Conservation (phyloP, 2,113 vertebrate genomes). For the Beaufortia kweichowensis region DNA sequence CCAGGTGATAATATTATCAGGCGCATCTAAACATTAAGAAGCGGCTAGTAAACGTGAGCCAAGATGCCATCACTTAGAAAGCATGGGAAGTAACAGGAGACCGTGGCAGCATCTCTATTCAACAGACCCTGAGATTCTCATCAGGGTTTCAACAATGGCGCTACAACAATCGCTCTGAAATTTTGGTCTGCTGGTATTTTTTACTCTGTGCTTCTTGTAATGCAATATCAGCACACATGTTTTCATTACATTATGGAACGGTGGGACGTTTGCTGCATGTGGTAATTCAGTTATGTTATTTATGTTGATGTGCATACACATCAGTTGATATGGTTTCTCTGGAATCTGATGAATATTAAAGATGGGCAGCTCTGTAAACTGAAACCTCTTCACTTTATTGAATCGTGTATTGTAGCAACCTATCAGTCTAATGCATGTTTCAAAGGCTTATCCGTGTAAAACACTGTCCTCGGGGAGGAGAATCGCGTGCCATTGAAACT, state of each 20-base stretch:
- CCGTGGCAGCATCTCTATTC: constrained; percentile 40
- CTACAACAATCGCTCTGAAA: constrained; percentile 37
- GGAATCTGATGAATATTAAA: constrained; percentile 13
- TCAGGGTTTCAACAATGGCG: constrained; percentile 46
- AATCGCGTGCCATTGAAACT: constrained; percentile 20
- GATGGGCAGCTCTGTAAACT: background rate
- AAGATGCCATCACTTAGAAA: constrained; percentile 44
- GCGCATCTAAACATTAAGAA: constrained; percentile 56
- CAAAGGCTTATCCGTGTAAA: constrained; percentile 29
- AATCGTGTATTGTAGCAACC: background rate
- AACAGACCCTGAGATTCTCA: constrained; percentile 41
- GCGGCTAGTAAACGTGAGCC: constrained; percentile 54
- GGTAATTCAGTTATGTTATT: constrained; percentile 16
- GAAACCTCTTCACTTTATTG: constrained; percentile 26
- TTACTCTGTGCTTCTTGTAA: background rate
- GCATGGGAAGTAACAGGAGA: constrained; percentile 52
- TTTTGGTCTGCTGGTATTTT: constrained; percentile 5
- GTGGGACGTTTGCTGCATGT: background rate
- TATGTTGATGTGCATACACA: background rate
- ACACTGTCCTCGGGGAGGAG: background rate
- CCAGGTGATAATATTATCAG: constrained; percentile 58
- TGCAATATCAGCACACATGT: constrained; percentile 11
- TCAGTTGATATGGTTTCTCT: background rate
- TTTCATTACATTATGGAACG: background rate
- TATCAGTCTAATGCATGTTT: constrained; percentile 20